Base-by-base conservation (phyloP, 2,888 invertebrate species). In the Ditylenchus weischeri region DNA sequence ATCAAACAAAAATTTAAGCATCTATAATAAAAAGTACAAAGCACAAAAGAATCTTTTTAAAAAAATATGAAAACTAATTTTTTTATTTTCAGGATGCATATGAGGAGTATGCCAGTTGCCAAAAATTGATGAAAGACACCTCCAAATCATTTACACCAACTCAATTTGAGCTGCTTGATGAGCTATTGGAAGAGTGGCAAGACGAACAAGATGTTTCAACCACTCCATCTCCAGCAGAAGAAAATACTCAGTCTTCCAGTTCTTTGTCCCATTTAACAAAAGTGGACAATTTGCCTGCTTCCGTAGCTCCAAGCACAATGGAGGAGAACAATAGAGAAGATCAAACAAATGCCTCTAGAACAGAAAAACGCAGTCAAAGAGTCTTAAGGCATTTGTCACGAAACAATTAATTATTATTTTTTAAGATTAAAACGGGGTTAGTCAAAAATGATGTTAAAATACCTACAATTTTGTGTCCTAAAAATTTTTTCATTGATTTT, bases 61-160 rank as follows among this genome's bases (percentile, higher is more conserved):
- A 43, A 43, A 13, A 43, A 13, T 43, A n/a, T n/a, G n/a, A n/a
- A 5, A 29, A 29, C 5, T 43, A 38, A 38, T 10, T 15, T 43
- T 43, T 43, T 43, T 43, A 8, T 43, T 43, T 43, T 29, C 29
- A 69, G 69, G 62, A 61, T 51, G 68, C 69, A 29, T 62, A 71
- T 51, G 69, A 70, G n/a, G 69, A 69, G 49, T 70, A 69, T 36
- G 21, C 48, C 23, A 21, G 23, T 29, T 69, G 69, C 57, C 66
- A 66, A 36, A 47, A 51, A 67, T 11, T 36, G 18, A 21, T 66
- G 66, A 35, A 49, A 29, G 48, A 66, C 36, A 19, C 35, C 43
- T 19, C 36, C 6, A 65, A 38, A n/a, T 35, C 65, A 29, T 66
- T 35, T 65, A 23, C 65, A 5, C 43, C 43, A 1, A 68, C 50